A percentile compares a stretch with the other conserved stretches of the same genome.
Conservation (phyloP, 2,113 vertebrate genomes). For the Oriolus oriolus region DNA sequence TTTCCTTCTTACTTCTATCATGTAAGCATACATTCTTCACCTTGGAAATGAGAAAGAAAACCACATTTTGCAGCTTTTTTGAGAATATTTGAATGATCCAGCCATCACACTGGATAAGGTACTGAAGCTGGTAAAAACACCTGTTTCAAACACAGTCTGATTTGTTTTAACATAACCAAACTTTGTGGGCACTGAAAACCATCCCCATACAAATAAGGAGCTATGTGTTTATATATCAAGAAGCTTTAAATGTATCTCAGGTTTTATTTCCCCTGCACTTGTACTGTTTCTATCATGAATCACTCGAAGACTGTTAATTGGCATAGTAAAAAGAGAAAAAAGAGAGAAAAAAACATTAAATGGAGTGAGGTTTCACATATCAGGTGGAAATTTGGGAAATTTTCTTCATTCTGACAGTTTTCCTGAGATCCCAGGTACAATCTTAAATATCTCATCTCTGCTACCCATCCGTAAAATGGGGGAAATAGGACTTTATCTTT, state of each 20-base stretch:
- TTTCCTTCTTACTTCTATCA: neutral
- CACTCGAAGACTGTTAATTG: neutral
- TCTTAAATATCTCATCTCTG: neutral
- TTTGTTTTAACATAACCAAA: neutral
- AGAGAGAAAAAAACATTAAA: neutral
- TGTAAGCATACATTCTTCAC: rapidly evolving
- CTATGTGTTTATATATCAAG: neutral
- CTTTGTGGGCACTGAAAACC: neutral
- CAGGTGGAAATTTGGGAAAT: neutral
- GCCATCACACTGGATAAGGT: neutral
- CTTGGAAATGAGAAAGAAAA: neutral
- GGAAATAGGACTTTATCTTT: neutral
- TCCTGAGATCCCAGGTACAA: neutral
- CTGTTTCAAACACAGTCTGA: neutral
- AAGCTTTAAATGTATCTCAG: neutral
- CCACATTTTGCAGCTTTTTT: neutral
- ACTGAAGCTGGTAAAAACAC: neutral
- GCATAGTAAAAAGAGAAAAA: neutral
- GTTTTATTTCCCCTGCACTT: neutral
- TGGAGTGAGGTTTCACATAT: neutral
- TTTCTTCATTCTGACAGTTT: neutral
- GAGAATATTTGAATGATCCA: neutral
- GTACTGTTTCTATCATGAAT: neutral
- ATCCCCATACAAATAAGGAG: neutral
- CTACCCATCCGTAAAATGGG: neutral